Evolutionary conservation across 2,113 vertebrate genomes (phyloP), one percentile per base, ranked within the genome.

Genomic region (Sarotherodon lohbergeri): DNA sequence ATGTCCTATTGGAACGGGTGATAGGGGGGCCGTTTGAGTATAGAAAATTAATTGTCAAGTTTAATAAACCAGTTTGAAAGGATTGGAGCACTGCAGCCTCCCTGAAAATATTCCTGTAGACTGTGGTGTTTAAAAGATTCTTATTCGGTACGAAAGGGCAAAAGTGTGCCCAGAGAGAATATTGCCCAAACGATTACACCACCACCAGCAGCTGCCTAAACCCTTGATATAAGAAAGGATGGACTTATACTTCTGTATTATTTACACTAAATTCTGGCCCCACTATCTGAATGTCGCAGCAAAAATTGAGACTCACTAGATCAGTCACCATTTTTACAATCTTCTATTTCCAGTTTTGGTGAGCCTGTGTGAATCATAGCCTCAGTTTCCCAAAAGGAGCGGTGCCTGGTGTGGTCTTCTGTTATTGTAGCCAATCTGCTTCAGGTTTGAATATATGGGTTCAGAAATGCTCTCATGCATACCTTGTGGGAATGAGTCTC

Each of bases 401-500:
- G 9, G 6, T 0, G 1, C 5, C 41, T 2, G 24, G 14, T 29
- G 0, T 29, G 16, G 24, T 50, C 14, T 48, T 50, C 71, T 48
- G 43, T 29, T 50, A 48, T 48, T 50, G 43, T 76, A 50, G 16
- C 24, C 0, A 27, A 5, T 50, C 24, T 3, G 2, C 68, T 48
- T 76, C 24, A 76, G 14, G 71, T 17, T 50, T 76, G 0, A 16
- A 4, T 63, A 46, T 46, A 10, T 17, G 22, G 14, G 43, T 48
- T 76, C 24, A 76, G 68, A 76, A 27, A 0, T 76, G 68, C 68
- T 12, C 43, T 48, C 13, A 0, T 0, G 14, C 9, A 29, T 76
- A 48, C 14, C 5, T 1, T 29, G 41, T 22, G 3, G 14, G 9
- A 48, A 76, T 5, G 4, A 76, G 17, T 46, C 39, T 10, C 14